phyloP scores from a whole-genome alignment of 2,113 vertebrate species.

The Mus pahari region DNA sequence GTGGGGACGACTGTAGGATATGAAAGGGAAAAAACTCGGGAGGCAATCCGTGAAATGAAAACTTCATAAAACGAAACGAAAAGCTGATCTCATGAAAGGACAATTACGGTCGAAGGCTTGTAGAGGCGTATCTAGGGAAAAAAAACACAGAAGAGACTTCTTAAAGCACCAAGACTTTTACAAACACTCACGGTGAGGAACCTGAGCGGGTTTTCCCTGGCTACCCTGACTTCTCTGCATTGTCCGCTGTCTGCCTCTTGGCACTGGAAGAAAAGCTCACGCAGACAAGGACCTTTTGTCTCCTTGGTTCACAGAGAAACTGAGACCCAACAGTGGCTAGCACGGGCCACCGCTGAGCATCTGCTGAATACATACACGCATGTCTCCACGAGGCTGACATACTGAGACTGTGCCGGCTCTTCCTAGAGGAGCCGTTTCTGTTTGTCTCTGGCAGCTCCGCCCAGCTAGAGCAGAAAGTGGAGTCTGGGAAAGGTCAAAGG shows the following conservation, averaged over 20 bases:
- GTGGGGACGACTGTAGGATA: neutral
- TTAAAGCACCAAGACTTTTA: neutral
- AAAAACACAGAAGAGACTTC: neutral
- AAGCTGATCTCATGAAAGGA: neutral
- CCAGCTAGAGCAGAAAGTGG: neutral
- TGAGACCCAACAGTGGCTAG: too few relatives aligned
- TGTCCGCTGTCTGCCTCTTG: neutral
- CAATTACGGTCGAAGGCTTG: neutral
- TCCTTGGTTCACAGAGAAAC: slow-evolving; percentile 24
- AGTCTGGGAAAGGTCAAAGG: neutral
- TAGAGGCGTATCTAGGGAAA: neutral
- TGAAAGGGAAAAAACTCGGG: neutral
- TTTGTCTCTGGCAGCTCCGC: neutral
- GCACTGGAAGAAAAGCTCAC: neutral
- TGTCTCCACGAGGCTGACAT: neutral
- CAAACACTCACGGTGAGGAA: neutral
- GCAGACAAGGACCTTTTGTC: neutral
- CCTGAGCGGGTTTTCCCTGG: neutral
- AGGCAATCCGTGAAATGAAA: slow-evolving; percentile 5
- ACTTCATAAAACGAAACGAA: neutral
- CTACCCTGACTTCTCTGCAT: neutral
- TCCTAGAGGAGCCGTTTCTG: neutral
- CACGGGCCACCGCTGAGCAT: neutral
- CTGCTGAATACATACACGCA: neutral
- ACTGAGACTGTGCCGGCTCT: neutral